These are phyloP conservation scores for Volucella zonaria DNA, from an alignment of 2,888 invertebrate genomes.

Conservation along the genomic window DNA sequence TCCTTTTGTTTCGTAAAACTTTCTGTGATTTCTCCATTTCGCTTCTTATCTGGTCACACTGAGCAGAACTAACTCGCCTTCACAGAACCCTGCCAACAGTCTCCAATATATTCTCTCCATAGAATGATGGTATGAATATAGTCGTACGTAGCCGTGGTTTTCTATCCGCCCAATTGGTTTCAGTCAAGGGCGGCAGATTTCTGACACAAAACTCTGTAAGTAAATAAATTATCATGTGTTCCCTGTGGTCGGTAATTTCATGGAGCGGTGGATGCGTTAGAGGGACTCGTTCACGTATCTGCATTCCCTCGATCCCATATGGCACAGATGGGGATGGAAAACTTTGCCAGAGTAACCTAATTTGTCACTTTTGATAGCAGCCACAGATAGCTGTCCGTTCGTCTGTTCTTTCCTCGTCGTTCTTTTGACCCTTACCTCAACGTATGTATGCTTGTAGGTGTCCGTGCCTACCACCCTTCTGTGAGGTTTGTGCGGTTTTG, in stretches of 20 bases:
- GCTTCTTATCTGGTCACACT: too few species aligned
- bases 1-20: too few species aligned
- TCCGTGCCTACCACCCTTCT: too few species aligned
- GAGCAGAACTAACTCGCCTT: too few species aligned
- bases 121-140: background rate
- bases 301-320: background rate
- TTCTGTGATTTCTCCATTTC: too few species aligned
- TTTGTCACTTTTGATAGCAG: slow-evolving; percentile 51
- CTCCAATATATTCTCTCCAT: background rate
- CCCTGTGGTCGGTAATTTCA: slow-evolving; percentile 4
- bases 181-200: slow-evolving; percentile 11
- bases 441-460: background rate
- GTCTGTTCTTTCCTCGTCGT: background rate
- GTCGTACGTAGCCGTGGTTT: slow-evolving; percentile 4
- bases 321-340: slow-evolving; percentile 3
- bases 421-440: slow-evolving; percentile 3
- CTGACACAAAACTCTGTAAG: slow-evolving; percentile 23
- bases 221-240: slow-evolving; percentile 49
- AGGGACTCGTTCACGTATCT: background rate
- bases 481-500: background rate
- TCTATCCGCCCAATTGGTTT: slow-evolving; percentile 33
- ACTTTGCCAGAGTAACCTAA: slow-evolving; percentile 37
- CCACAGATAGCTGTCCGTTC: slow-evolving; percentile 38
- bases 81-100: too few species aligned
- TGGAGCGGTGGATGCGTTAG: background rate